Evolutionary conservation across 2,888 invertebrate species (phyloP).

Genomic region (Octonoba sinensis): DNA sequence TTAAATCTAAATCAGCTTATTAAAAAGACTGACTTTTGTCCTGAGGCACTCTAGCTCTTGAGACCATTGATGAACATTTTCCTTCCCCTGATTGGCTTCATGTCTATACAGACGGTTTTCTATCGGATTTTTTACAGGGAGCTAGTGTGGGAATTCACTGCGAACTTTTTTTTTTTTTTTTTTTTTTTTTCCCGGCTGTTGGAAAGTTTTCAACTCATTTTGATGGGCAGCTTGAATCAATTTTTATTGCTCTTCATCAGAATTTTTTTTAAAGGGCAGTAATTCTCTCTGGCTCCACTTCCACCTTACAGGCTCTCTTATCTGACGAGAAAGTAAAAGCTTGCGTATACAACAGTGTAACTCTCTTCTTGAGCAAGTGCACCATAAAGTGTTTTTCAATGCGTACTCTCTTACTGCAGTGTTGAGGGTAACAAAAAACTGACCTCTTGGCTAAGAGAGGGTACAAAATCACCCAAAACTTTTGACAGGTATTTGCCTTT

Average conservation of each 20-base stretch:
- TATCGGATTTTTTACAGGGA: not conserved
- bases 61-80: not conserved
- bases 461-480: not conserved
- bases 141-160: not conserved
- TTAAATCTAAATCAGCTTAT: not conserved
- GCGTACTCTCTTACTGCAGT: conserved; percentile 3
- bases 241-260: not conserved
- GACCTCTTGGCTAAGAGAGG: not conserved
- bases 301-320: no score
- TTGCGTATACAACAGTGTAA: not conserved
- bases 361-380: not conserved
- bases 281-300: not conserved
- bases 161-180: conserved; percentile 11
- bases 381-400: not conserved
- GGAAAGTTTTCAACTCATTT: not conserved
- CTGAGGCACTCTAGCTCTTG: conserved; percentile 5
- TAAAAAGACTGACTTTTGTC: conserved; percentile 1
- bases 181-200: no score
- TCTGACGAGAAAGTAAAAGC: not conserved
- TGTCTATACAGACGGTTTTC: not conserved
- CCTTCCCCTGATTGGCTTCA: not conserved
- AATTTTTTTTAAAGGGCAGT: not conserved
- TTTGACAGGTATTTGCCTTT: not conserved
- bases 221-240: not conserved
- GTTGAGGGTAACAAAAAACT: conserved; percentile 4